Evolutionary conservation across 2,888 invertebrate genomes (phyloP).

Genomic region (Apamea monoglypha): DNA sequence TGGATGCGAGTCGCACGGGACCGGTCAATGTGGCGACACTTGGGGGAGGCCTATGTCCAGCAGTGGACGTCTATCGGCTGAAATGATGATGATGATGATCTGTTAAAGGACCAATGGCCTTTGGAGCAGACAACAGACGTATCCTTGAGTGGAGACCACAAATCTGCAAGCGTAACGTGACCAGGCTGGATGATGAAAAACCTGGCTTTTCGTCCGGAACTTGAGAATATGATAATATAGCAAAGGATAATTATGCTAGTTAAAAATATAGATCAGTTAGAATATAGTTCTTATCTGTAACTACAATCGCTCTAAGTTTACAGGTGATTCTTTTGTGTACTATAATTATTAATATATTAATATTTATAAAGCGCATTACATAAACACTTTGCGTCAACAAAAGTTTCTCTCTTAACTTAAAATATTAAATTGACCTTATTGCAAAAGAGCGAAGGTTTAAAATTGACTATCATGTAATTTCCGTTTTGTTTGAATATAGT

Average conservation of each 20-base stretch:
- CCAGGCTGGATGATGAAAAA: not conserved
- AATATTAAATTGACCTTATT: slow-evolving; percentile 5
- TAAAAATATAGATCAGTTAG: not conserved
- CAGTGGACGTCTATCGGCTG: too few relatives aligned
- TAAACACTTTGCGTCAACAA: slow-evolving; percentile 31
- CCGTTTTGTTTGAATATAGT: slow-evolving; percentile 41
- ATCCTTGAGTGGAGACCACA: not conserved
- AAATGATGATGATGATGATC: too few relatives aligned
- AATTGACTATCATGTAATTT: slow-evolving; percentile 27
- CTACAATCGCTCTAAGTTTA: slow-evolving; percentile 5
- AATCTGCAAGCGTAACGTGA: not conserved
- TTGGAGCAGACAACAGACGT: not conserved
- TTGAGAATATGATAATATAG: too few relatives aligned
- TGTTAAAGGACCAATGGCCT: not conserved
- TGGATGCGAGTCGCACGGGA: too few relatives aligned
- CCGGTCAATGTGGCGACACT: too few relatives aligned
- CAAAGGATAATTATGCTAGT: too few relatives aligned
- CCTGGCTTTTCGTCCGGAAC: not conserved
- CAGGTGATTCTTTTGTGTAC: slow-evolving; percentile 40
- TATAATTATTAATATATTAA: slow-evolving; percentile 32
- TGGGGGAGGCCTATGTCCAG: too few relatives aligned
- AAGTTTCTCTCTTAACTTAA: not conserved
- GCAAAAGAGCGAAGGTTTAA: rapidly evolving
- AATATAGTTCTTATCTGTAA: not conserved
- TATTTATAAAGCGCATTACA: slow-evolving; percentile 34